Conservation (phyloP, 2,797 vertebrate species). For the Pangasius mekongensis region DNA sequence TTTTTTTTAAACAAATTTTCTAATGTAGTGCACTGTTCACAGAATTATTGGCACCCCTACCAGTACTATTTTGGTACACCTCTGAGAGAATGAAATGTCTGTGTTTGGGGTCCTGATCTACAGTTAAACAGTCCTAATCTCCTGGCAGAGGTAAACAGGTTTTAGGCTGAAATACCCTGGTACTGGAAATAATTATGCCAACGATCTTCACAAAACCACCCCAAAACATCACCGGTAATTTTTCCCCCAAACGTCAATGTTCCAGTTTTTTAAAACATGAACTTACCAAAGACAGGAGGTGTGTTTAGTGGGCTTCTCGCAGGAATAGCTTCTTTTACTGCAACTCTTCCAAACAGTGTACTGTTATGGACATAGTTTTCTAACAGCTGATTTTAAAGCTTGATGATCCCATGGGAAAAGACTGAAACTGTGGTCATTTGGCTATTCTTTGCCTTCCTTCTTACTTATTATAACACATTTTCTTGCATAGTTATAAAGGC, state of each 20-base stretch:
- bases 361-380: neutral
- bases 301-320: neutral
- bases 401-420: neutral
- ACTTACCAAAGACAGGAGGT: neutral
- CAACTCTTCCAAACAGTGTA: neutral
- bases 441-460: neutral
- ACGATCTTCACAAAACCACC: neutral
- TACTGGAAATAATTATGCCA: neutral
- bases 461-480: neutral
- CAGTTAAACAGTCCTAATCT: neutral
- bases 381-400: neutral
- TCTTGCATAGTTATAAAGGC: neutral
- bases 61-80: neutral
- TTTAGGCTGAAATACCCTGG: neutral
- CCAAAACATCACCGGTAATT: neutral
- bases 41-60: neutral
- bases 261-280: neutral
- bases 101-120: neutral
- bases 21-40: neutral
- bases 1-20: neutral
- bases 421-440: neutral
- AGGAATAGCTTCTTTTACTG: no score
- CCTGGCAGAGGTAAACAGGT: neutral
- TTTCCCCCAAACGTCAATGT: neutral
- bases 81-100: neutral